These are phyloP conservation scores for Oscheius myriophilus DNA, from an alignment of 2,888 invertebrate species.

Conservation along the genomic window DNA sequence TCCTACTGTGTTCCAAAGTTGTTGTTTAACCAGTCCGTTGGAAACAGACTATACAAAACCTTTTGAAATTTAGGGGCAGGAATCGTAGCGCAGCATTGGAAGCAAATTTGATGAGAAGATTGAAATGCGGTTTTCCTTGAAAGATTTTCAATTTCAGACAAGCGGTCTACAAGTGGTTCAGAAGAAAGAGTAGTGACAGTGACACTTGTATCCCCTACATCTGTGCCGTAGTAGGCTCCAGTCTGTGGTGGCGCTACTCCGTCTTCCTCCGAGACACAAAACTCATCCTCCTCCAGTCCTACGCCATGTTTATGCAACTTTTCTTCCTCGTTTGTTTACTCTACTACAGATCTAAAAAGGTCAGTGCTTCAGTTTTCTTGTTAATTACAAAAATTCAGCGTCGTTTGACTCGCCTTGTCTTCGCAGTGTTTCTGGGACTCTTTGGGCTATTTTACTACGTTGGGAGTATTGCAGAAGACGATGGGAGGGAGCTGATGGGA, in stretches of 20 bases:
- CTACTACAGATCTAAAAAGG: conserved; percentile 63
- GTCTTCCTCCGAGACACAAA: conserved; percentile 66
- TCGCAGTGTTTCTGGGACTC: conserved; percentile 42
- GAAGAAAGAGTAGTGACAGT: conserved; percentile 61
- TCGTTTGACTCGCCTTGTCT: conserved; percentile 52
- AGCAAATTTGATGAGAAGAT: no score
- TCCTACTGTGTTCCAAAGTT: no score
- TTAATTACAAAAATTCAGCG: conserved; percentile 38
- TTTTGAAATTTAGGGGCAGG: no score
- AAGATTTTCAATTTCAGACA: no score
- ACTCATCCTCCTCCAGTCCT: conserved; percentile 60
- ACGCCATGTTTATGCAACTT: conserved; percentile 66
- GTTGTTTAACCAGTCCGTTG: no score
- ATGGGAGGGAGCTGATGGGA: conserved; percentile 61
- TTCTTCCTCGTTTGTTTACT: conserved; percentile 63
- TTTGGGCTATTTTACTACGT: conserved; percentile 59
- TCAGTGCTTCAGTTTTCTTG: conserved; percentile 16
- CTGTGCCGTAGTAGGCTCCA: conserved; percentile 63
- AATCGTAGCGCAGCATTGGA: no score
- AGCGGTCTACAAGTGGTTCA: conserved; percentile 69
- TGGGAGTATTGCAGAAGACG: conserved; percentile 53
- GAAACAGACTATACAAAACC: no score
- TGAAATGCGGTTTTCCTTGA: no score
- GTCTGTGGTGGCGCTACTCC: conserved; percentile 67
- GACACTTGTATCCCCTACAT: conserved; percentile 67